Evolutionary conservation across 2,888 invertebrate species (phyloP), one percentile per base, ranked within the genome.

Genomic region (Pachymerium ferrugineum): DNA sequence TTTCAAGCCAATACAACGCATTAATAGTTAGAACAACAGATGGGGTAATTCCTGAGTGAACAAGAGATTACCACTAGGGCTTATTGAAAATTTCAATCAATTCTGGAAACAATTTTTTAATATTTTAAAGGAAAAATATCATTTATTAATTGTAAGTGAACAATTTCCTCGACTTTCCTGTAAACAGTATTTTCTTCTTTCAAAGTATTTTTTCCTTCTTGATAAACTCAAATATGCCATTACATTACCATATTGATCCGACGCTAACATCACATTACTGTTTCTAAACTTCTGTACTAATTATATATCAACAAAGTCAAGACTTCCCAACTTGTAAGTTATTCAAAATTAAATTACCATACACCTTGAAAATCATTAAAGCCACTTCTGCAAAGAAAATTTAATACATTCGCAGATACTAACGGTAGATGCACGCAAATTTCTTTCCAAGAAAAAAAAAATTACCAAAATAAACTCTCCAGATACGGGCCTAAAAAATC

Each of bases 311-410:
- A 47, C 47, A 47, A 47, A 47, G 19, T 47, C 47, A 47, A 47
- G 47, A 47, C 47, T 47, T 47, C 47, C 22, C 47, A 47, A 19
- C 47, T 47, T 47, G 47, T 47, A 47, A 47, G 19, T 47, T 47
- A 47, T 47, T 47, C 47, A 47, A 47, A 47, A 47, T 47, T 47
- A 47, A 47, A 47, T 47, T 47, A 47, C 22, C 47, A 47, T 47
- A 47, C 47, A 47, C 47, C 47, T 22, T 47, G 19, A 19, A 47
- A 47, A 47, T 19, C 47, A 16, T 47, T 47, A 47, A 47, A 16
- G 16, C 19, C 47, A 47, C 22, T 47, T 47, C 19, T 22, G 16
- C 16, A 10, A 47, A 16, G 16, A 47, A 47, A n/a, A n/a, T n/a
- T n/a, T n/a, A n/a, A n/a, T n/a, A n/a, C n/a, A n/a, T n/a, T n/a